Conservation (phyloP, 2,113 vertebrate species). For the Ophiodon elongatus region DNA sequence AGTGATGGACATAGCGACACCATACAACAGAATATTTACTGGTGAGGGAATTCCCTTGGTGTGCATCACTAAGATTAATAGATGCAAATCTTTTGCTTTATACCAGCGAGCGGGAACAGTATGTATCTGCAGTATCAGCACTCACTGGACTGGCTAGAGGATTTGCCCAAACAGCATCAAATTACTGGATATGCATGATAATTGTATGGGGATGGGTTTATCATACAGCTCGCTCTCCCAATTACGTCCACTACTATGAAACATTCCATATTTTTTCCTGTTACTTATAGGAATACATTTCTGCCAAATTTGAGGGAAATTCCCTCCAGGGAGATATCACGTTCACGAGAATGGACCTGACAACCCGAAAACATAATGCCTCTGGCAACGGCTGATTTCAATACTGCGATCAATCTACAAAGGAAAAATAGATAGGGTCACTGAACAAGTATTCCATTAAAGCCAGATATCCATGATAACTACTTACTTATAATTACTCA, state of each 20-base stretch:
- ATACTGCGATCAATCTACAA: neutral
- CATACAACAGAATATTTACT: slow-evolving; percentile 32
- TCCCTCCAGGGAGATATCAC: too few species aligned
- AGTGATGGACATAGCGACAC: slow-evolving; percentile 18
- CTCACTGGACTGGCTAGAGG: neutral
- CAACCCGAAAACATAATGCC: neutral
- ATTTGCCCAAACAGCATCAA: neutral
- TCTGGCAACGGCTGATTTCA: neutral
- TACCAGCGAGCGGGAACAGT: neutral
- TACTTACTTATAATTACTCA: neutral
- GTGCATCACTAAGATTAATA: slow-evolving; percentile 32
- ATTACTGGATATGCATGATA: slow-evolving; percentile 1
- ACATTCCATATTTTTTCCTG: neutral
- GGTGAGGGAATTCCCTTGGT: slow-evolving; percentile 3
- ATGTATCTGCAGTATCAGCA: slow-evolving; percentile 20
- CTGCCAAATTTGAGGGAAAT: too few species aligned
- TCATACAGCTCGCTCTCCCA: neutral
- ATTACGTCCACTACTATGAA: neutral
- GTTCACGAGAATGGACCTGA: too few species aligned
- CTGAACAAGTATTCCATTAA: neutral
- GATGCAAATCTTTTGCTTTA: slow-evolving; percentile 24
- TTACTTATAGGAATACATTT: neutral
- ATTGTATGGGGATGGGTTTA: slow-evolving; percentile 13
- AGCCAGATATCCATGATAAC: neutral
- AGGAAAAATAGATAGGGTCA: neutral